Percentiles rank a stretch among this genome's conserved stretches.
Evolutionary conservation across 2,797 vertebrate genomes (phyloP).

Genomic region (Enteromius treurensis): DNA sequence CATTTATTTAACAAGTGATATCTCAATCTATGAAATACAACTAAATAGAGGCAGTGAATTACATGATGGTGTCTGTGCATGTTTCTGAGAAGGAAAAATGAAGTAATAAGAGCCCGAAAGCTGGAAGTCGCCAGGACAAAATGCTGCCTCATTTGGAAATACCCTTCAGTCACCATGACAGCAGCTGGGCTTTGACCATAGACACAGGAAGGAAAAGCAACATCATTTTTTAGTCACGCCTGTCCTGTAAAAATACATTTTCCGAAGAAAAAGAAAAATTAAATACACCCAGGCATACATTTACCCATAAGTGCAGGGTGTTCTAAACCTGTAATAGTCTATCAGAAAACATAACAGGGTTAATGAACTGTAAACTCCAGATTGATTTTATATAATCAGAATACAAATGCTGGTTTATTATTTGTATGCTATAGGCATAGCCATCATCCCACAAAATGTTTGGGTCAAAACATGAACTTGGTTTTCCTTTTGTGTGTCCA

Average conservation of each 20-base stretch:
- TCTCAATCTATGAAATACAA: neutral
- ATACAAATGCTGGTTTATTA: neutral
- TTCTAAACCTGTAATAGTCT: neutral
- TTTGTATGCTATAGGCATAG: neutral
- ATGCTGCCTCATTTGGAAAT: slow-evolving; percentile 31
- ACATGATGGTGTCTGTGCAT: neutral
- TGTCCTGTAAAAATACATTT: slow-evolving; percentile 9
- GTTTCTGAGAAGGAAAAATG: slow-evolving; percentile 5
- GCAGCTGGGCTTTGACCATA: slow-evolving; percentile 36
- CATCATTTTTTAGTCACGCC: neutral
- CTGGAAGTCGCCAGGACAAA: slow-evolving; percentile 9
- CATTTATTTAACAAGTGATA: neutral
- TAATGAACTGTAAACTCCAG: neutral
- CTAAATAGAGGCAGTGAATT: neutral
- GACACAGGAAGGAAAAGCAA: slow-evolving; percentile 32
- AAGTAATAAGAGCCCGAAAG: neutral
- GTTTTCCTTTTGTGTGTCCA: slow-evolving; percentile 39
- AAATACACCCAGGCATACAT: neutral
- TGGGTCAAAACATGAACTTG: slow-evolving; percentile 3
- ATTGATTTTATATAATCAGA: neutral
- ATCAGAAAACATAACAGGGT: neutral
- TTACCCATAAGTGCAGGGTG: neutral
- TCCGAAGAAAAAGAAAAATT: neutral
- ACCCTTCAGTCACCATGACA: slow-evolving; percentile 24
- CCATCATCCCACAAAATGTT: slow-evolving; percentile 4